Base-by-base conservation (phyloP, 2,888 invertebrate genomes). In the Drosophila nr. perissopoda region DNA sequence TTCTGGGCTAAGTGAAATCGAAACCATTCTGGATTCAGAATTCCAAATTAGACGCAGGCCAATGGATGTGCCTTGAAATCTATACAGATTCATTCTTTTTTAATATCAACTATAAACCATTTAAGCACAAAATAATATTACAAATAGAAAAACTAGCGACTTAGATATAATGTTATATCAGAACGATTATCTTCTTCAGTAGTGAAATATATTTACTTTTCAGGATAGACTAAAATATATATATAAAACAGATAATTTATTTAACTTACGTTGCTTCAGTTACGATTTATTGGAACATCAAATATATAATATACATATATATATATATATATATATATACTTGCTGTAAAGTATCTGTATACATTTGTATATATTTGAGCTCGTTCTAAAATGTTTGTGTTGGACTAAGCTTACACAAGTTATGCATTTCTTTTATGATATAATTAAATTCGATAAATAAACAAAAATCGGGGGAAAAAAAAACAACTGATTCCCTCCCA, bases 371-470 rank as follows among this genome's bases (percentile, higher is more conserved):
- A 5, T 42, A 13, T 3, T 42, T 21, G 13, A 42, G 16, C 25
- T 48, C 16, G 25, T 42, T 27, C 48, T 16, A 1, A 27, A 48
- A 10, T 18, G 8, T 48, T 48, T 4, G 1, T 0, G 10, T 49
- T 29, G 18, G 27, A 13, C 21, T 13, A 27, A 8, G 18, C 49
- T 27, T 51, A 18, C 6, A 65, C 27, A 65, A 65, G 51, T 64
- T 51, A 64, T n/a, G 38, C 27, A 25, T 4, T 46, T 51, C 31
- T 4, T 65, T 64, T 64, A 40, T 65, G 65, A 51, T 65, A 64
- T 65, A 51, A 64, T 65, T 65, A 64, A 51, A 51, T 65, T 51
- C 40, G 65, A 51, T 65, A 65, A 65, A 13, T 65, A 67, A 67
- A 49, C 68, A 68, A 57, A 57, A 40, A 31, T 51, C 54, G 8